phyloP scores from a whole-genome alignment of 1,140 invertebrate species.

The Sinella curviseta region DNA sequence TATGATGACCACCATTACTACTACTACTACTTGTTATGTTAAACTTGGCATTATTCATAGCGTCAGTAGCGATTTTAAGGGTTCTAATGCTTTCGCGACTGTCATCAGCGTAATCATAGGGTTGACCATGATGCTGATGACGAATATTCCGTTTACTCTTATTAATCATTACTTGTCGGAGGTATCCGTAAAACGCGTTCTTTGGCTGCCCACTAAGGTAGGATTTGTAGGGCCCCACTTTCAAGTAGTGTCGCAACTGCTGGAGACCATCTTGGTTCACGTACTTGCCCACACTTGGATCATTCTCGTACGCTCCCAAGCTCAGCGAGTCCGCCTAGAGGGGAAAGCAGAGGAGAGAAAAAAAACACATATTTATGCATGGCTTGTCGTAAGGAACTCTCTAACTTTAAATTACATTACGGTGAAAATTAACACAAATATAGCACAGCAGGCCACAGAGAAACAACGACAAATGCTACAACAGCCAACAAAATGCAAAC shows the following conservation, averaged over 20 bases:
- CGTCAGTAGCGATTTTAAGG: slow-evolving; percentile 15
- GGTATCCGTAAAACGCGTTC: slow-evolving; percentile 49
- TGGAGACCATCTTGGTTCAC: slow-evolving; percentile 50
- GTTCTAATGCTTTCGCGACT: not conserved
- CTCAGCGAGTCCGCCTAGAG: slow-evolving; percentile 40
- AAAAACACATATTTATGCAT: not conserved
- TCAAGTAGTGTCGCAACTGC: slow-evolving; percentile 48
- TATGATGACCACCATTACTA: not conserved
- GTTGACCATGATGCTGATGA: not conserved
- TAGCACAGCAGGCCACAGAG: too few relatives aligned
- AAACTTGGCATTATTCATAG: not conserved
- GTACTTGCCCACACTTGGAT: slow-evolving; percentile 49
- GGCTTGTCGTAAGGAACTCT: too few relatives aligned
- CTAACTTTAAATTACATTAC: too few relatives aligned
- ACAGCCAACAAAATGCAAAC: too few relatives aligned
- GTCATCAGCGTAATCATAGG: slow-evolving; percentile 3
- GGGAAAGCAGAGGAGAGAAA: not conserved
- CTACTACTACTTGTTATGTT: not conserved
- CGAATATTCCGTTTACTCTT: slow-evolving; percentile 33
- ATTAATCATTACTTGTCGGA: slow-evolving; percentile 49
- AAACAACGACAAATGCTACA: too few relatives aligned
- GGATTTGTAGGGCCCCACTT: slow-evolving; percentile 47
- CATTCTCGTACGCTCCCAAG: slow-evolving; percentile 47
- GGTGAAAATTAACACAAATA: not conserved
- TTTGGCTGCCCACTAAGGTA: slow-evolving; percentile 18